Percentiles rank a stretch among this genome's conserved stretches.
Conservation (phyloP, 2,888 invertebrate genomes). For the Drosophila quasianomalipes region DNA sequence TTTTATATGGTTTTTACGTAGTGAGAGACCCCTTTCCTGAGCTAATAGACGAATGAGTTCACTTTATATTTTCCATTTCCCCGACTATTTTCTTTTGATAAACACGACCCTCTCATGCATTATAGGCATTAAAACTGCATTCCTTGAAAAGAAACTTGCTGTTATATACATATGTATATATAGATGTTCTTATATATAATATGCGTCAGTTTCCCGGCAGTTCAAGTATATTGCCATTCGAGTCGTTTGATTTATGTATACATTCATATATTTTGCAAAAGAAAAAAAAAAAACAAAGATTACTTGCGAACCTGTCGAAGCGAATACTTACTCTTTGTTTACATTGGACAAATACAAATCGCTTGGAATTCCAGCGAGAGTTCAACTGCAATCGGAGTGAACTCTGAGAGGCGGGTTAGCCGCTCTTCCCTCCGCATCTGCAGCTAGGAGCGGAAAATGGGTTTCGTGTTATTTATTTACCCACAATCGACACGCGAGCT, state of each 20-base stretch:
- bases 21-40: background rate
- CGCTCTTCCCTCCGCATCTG: slow-evolving; percentile 7
- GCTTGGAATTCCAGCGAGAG: slow-evolving; percentile 44
- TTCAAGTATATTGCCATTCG: slow-evolving; percentile 31
- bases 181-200: slow-evolving; percentile 16
- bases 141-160: slow-evolving; percentile 35
- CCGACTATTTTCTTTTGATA: background rate
- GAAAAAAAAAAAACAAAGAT: slow-evolving; percentile 6
- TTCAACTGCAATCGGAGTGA: slow-evolving; percentile 69
- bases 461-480: slow-evolving; percentile 80
- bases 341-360: slow-evolving; percentile 73
- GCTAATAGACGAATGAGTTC: background rate
- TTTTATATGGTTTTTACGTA: background rate
- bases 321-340: slow-evolving; percentile 41
- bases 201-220: slow-evolving; percentile 34
- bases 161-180: slow-evolving; percentile 7
- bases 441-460: slow-evolving; percentile 64
- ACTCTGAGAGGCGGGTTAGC: slow-evolving; percentile 25
- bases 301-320: slow-evolving; percentile 46
- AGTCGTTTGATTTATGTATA: slow-evolving; percentile 66
- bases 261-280: slow-evolving; percentile 19
- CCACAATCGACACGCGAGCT: slow-evolving; percentile 78
- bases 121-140: slow-evolving; percentile 36
- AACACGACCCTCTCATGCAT: slow-evolving; percentile 1
- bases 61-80: background rate